Conservation (phyloP, 2,113 vertebrate species). For the Syrmaticus mikado region DNA sequence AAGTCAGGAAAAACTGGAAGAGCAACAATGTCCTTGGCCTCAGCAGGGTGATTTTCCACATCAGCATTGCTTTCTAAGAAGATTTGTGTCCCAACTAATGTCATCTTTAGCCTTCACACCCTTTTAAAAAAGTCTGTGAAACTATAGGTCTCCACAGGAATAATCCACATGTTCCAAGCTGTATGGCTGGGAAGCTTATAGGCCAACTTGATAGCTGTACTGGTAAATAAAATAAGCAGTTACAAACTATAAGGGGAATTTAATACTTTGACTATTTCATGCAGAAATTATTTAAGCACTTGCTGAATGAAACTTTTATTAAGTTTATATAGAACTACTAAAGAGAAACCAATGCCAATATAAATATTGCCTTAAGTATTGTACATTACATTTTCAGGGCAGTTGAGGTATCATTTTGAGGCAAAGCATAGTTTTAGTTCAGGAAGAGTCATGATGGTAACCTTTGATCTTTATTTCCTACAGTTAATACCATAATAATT, state of each 20-base stretch:
- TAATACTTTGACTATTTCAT: neutral
- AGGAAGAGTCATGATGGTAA: constrained; percentile 52
- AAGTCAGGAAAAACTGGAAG: neutral
- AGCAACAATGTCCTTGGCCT: neutral
- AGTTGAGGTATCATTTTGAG: constrained; percentile 53
- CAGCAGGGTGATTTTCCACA: neutral
- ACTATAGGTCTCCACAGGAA: neutral
- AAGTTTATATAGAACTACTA: neutral
- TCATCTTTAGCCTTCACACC: neutral
- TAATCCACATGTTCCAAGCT: neutral
- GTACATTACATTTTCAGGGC: constrained; percentile 34
- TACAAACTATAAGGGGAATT: neutral
- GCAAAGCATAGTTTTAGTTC: constrained; percentile 35
- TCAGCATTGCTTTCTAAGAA: neutral
- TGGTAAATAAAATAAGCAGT: neutral
- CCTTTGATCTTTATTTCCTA: constrained; percentile 71
- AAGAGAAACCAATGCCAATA: neutral
- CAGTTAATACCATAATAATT: constrained; percentile 61
- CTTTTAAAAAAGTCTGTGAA: neutral
- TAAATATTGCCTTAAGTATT: neutral
- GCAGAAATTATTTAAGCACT: neutral
- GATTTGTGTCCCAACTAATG: neutral
- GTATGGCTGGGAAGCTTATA: neutral
- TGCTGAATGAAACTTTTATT: constrained; percentile 17
- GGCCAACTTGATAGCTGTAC: neutral